Evolutionary conservation across 2,888 invertebrate genomes (phyloP).

Genomic region (Coenonympha arcania): DNA sequence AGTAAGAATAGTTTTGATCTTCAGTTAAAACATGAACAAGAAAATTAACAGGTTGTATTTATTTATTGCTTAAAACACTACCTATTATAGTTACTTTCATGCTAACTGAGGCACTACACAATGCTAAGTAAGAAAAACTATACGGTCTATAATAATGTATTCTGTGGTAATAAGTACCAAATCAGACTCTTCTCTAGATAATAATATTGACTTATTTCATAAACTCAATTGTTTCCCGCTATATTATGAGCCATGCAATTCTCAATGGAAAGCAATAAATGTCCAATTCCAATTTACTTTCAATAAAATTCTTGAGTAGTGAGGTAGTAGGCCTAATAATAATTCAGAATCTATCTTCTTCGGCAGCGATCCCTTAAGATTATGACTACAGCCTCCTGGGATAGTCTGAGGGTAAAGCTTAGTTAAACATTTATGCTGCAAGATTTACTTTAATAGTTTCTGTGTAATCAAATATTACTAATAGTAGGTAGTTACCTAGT

Average conservation of each 20-base stretch:
- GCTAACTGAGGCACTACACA: too few relatives aligned
- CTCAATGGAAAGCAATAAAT: slow-evolving; percentile 1
- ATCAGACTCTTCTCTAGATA: not conserved
- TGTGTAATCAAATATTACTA: too few relatives aligned
- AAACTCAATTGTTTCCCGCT: not conserved
- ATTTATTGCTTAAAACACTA: too few relatives aligned
- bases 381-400: slow-evolving; percentile 11
- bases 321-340: slow-evolving; percentile 11
- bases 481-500: too few relatives aligned
- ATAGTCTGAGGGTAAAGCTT: slow-evolving; percentile 5
- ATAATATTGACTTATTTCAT: not conserved
- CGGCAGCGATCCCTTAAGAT: slow-evolving; percentile 10
- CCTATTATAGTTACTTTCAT: too few relatives aligned
- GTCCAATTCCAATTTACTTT: slow-evolving; percentile 13
- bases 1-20: too few relatives aligned
- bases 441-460: not conserved
- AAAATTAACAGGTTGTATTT: too few relatives aligned
- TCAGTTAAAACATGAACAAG: too few relatives aligned
- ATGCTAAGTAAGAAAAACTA: not conserved
- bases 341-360: slow-evolving; percentile 13
- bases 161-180: too few relatives aligned
- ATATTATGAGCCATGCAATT: not conserved
- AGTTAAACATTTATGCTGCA: slow-evolving; percentile 12
- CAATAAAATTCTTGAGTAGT: not conserved
- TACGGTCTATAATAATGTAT: too few relatives aligned